A percentile compares a stretch with the other conserved stretches of the same genome.
Conservation (phyloP, 2,888 invertebrate species). For the Eumerus sabulonum region DNA sequence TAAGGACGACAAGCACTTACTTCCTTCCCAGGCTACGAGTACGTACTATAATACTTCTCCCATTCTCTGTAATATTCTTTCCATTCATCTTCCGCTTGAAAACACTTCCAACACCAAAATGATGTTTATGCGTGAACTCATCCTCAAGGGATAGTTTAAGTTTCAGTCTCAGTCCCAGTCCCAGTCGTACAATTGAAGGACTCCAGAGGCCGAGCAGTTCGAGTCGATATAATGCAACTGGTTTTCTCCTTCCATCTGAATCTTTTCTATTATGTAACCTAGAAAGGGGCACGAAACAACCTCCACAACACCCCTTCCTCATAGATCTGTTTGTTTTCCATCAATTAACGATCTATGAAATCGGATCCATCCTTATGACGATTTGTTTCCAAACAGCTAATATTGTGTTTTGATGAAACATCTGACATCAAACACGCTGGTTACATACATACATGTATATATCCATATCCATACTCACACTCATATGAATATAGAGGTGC, state of each 20-base stretch:
- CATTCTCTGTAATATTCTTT: conserved; percentile 20
- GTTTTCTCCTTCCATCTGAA: background rate
- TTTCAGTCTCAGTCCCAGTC: conserved; percentile 2
- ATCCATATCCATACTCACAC: conserved; percentile 22
- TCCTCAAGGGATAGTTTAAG: conserved; percentile 22
- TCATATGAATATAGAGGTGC: conserved; percentile 7
- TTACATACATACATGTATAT: too few relatives aligned
- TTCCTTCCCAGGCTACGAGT: background rate
- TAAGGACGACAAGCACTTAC: conserved; percentile 4
- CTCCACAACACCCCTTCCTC: background rate
- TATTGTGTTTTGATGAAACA: conserved; percentile 48
- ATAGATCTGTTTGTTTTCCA: conserved; percentile 7
- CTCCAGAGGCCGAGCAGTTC: background rate
- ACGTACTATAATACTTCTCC: conserved; percentile 15
- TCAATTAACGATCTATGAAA: conserved; percentile 49
- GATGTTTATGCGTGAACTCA: conserved; percentile 25
- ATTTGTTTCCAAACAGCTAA: conserved; percentile 30
- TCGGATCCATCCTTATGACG: conserved; percentile 18
- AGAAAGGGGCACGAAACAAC: conserved; percentile 18
- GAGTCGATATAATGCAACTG: conserved; percentile 9
- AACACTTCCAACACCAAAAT: conserved; percentile 40
- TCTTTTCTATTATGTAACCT: too few relatives aligned
- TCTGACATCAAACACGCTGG: conserved; percentile 34
- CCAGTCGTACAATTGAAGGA: conserved; percentile 1
- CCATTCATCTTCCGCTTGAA: conserved; percentile 30